Evolutionary conservation across 2,113 vertebrate species (phyloP).

Genomic region (Acanthochromis polyacanthus): DNA sequence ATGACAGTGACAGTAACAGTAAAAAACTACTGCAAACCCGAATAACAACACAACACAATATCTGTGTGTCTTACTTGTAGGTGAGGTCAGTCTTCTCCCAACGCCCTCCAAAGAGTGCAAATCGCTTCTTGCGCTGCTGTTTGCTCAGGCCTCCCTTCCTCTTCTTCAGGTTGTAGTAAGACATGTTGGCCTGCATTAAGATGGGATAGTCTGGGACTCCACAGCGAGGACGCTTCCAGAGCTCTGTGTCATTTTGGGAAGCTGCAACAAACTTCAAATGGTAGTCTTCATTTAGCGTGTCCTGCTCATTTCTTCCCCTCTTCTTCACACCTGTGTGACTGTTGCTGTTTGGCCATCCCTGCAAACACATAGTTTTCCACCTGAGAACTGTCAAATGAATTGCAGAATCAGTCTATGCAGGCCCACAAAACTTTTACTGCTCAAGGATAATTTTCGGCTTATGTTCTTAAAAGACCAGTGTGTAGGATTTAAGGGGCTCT

Average conservation of each 20-base stretch:
- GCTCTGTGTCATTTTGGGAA: conserved; percentile 28
- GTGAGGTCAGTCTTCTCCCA: conserved; percentile 71
- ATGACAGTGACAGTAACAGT: too few species aligned
- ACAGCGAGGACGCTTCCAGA: conserved; percentile 65
- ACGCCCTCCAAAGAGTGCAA: conserved; percentile 60
- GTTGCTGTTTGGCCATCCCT: conserved; percentile 48
- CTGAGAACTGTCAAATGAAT: too few species aligned
- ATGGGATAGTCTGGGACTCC: conserved; percentile 67
- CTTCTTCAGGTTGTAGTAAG: conserved; percentile 29
- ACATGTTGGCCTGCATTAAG: neutral
- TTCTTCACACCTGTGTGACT: conserved; percentile 26
- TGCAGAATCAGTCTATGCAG: too few species aligned
- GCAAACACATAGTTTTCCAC: conserved; percentile 11
- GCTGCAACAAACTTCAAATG: conserved; percentile 7
- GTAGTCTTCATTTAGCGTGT: conserved; percentile 29
- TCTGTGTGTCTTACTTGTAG: conserved; percentile 62
- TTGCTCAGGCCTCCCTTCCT: conserved; percentile 12
- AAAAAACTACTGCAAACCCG: too few species aligned
- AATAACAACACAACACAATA: neutral
- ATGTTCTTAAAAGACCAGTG: too few species aligned
- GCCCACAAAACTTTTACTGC: too few species aligned
- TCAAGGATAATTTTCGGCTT: too few species aligned
- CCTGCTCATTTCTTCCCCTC: conserved; percentile 35
- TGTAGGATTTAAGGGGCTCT: too few species aligned
- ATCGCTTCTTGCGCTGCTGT: conserved; percentile 61